These are phyloP conservation scores for Scaeva pyrastri DNA, from an alignment of 2,888 invertebrate genomes.

Conservation along the genomic window DNA sequence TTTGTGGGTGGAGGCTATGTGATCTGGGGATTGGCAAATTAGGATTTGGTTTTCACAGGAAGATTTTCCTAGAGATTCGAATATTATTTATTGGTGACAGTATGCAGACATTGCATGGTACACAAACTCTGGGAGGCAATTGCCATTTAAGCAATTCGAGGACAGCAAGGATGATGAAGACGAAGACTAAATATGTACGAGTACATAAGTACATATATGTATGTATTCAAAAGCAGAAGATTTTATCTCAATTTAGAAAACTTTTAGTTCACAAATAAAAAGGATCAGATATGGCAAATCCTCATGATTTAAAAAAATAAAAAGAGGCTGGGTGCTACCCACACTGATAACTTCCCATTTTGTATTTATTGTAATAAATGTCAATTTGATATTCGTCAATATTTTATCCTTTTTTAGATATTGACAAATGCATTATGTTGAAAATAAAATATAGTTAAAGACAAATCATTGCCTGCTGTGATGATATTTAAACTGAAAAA, in stretches of 20 bases:
- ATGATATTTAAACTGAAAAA: no score
- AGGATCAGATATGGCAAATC: slow-evolving; percentile 45
- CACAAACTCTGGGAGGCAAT: slow-evolving; percentile 41
- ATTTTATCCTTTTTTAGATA: no score
- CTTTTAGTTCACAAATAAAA: slow-evolving; percentile 26
- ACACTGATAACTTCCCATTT: no score
- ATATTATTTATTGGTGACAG: slow-evolving; percentile 9
- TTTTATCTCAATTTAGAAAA: slow-evolving; percentile 70
- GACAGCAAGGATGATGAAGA: slow-evolving; percentile 31
- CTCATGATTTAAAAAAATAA: slow-evolving; percentile 18
- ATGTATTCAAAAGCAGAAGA: slow-evolving; percentile 49
- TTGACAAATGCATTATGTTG: no score
- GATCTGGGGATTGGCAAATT: slow-evolving; percentile 44
- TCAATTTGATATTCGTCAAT: no score
- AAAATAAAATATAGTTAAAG: no score
- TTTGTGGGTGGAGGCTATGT: slow-evolving; percentile 17
- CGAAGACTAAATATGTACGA: not conserved
- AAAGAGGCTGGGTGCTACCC: no score
- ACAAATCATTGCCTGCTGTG: no score
- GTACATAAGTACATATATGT: not conserved
- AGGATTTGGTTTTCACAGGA: slow-evolving; percentile 68
- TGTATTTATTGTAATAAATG: no score
- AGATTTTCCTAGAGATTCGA: slow-evolving; percentile 66
- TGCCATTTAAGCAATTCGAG: slow-evolving; percentile 67
- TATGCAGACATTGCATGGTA: slow-evolving; percentile 18